Conservation (phyloP, 2,113 vertebrate genomes). For the Dryoscopus gambensis region DNA sequence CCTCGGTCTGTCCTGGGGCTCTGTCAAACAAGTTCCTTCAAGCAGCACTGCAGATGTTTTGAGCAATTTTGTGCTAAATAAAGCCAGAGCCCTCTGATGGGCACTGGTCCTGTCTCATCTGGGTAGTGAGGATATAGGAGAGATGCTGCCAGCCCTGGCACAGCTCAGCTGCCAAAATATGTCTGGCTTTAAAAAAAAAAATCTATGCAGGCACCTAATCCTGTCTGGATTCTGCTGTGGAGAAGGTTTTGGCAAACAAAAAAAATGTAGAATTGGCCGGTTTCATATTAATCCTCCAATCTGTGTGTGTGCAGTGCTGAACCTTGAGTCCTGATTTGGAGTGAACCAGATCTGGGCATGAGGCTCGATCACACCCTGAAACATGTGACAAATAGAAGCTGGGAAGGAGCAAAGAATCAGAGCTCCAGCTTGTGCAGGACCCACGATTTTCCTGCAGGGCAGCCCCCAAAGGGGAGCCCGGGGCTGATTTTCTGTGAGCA, state of each 20-base stretch:
- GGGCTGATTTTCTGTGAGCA: background rate
- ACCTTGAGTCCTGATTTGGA: background rate
- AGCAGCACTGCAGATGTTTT: background rate
- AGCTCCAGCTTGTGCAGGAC: background rate
- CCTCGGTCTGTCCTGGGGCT: background rate
- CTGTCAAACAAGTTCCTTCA: background rate
- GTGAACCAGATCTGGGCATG: background rate
- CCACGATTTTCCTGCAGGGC: background rate
- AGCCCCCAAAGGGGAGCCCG: background rate
- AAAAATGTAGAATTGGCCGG: background rate
- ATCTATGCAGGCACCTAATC: background rate
- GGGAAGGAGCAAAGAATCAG: background rate
- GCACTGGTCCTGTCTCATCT: background rate
- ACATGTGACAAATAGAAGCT: accelerated
- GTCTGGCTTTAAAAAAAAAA: background rate
- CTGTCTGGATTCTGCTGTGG: background rate
- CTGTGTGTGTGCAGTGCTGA: background rate
- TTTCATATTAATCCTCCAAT: background rate
- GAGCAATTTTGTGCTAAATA: background rate
- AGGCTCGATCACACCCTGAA: background rate
- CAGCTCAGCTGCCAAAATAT: background rate
- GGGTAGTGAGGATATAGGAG: background rate
- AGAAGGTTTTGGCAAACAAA: background rate
- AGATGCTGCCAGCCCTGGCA: background rate
- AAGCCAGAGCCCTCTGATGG: background rate